Conservation (phyloP, 1,140 invertebrate species). For the Dufourea novaeangliae region DNA sequence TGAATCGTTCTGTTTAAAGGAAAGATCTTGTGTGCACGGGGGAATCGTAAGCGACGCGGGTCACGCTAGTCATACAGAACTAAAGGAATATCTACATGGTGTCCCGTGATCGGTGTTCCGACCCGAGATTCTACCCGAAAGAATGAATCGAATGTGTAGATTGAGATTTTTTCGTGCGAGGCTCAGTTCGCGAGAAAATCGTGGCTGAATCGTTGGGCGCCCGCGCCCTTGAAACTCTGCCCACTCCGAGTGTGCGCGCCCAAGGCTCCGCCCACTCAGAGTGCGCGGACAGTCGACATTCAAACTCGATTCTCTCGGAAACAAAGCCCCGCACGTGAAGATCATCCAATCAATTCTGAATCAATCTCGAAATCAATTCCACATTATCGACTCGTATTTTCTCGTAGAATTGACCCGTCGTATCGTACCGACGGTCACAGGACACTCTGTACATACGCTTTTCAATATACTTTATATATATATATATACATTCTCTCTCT, state of each 20-base stretch:
- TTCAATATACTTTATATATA: conserved; percentile 9
- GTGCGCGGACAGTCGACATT: not conserved
- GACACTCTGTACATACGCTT: conserved; percentile 16
- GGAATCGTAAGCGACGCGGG: conserved; percentile 53
- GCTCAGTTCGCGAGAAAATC: not conserved
- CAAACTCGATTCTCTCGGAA: not conserved
- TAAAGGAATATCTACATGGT: not conserved
- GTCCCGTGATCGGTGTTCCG: not conserved
- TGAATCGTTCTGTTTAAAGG: not conserved
- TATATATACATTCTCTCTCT: conserved; percentile 27
- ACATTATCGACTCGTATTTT: not conserved
- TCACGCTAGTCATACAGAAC: conserved; percentile 29
- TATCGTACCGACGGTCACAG: not conserved
- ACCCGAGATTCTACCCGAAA: not conserved
- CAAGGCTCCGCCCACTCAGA: not conserved
- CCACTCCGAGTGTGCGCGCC: not conserved
- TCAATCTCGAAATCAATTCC: too few relatives aligned
- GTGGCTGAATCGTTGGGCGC: not conserved
- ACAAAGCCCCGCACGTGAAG: not conserved
- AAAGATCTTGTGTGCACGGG: conserved; percentile 1
- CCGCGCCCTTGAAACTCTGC: not conserved
- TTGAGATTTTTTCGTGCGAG: not conserved
- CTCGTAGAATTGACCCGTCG: not conserved
- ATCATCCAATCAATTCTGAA: too few relatives aligned
- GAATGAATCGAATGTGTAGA: not conserved